Evolutionary conservation across 2,797 vertebrate species (phyloP).

Genomic region (Calcarius lapponicus): DNA sequence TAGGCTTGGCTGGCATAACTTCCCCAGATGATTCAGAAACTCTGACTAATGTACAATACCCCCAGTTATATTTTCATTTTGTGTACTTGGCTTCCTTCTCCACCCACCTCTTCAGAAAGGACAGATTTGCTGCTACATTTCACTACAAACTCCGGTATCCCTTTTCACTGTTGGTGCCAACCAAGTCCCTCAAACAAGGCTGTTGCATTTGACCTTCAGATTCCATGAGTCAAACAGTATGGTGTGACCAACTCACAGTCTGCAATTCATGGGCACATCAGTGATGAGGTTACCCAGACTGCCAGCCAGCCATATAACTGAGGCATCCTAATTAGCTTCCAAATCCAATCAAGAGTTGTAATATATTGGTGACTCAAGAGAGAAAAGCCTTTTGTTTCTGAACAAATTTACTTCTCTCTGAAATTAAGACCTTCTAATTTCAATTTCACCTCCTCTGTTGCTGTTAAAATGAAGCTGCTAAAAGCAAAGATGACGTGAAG

Average conservation of each 20-base stretch:
- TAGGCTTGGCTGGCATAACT: neutral
- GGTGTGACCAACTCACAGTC: neutral
- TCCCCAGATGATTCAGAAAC: neutral
- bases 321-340: conserved; percentile 29
- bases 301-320: neutral
- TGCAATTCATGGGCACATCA: neutral
- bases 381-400: conserved; percentile 40
- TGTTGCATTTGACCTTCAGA: conserved; percentile 8
- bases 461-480: conserved; percentile 3
- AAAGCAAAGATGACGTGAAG: neutral
- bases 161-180: neutral
- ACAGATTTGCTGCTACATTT: neutral
- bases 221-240: neutral
- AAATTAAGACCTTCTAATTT: conserved; percentile 63
- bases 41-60: neutral
- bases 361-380: neutral
- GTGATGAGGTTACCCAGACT: neutral
- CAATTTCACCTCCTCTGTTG: conserved; percentile 26
- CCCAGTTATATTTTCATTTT: neutral
- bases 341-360: conserved; percentile 60
- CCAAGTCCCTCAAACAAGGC: neutral
- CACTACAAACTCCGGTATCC: neutral
- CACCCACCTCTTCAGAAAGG: neutral
- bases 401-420: neutral
- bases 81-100: neutral